Evolutionary conservation across 2,797 vertebrate species (phyloP), one percentile per base, ranked within the genome.

Genomic region (Meriones psammophilus): DNA sequence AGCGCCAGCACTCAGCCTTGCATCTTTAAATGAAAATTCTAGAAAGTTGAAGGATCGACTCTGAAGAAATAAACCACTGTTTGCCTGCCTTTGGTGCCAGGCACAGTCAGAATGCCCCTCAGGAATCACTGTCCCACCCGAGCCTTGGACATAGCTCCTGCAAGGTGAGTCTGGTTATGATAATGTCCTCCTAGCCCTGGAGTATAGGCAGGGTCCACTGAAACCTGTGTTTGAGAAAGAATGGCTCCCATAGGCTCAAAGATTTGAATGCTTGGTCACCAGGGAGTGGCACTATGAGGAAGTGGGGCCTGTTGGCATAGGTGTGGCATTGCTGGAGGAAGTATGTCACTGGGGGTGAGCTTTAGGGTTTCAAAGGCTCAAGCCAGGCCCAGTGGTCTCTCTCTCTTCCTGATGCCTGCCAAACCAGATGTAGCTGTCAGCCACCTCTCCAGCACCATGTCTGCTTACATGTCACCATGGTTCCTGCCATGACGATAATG

Each of bases 141-240:
- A 3, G 0, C 8, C 1, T 14, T 18, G 13, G 9, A 50, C n/a
- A 42, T 1, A 39, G 2, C 26, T 33, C 5, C 46, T 42, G 22
- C 22, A 36, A n/a, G 42, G 66, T n/a, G 2, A 36, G 42, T n/a
- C 39, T 90, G 46, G 17, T 17, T 66, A 62, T 7, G 14, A 50
- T 30, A 30, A 46, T 0, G 15, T 24, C 10, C 24, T 54, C 36
- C 36, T 33, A 58, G 17, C 15, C 20, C 28, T 69, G 4, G 24
- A 71, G 26, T 20, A 0, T 14, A 54, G 92, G 14, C 7, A 30
- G 84, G 2, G 42, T 28, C 69, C 15, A 42, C 8, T 15, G 62
- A 54, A 54, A 8, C 83, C 69, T 28, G 46, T 30, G 2, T n/a
- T 84, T 86, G 46, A 69, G 54, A 69, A 69, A 26, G 30, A 69